Evolutionary conservation across 92 coral and sea anemone genomes (phyloP), one percentile per base, ranked within the genome.

Genomic region (Phenganax stokvisi): DNA sequence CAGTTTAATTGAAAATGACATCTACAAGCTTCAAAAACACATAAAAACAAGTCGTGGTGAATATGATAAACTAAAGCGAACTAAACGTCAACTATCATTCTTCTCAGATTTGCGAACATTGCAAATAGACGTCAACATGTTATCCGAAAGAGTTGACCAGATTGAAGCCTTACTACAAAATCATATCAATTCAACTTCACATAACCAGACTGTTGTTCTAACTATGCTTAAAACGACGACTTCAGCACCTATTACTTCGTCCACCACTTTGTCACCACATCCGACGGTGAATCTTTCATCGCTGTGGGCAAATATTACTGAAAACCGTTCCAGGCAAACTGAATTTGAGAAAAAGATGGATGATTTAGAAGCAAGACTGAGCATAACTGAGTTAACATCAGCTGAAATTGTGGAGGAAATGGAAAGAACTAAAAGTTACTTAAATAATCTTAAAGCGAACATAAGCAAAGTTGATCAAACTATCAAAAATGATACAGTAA

Each of bases 371-470:
- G 7, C 31, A 4, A 63, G 74, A 51, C 52, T 79, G 37, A 9
- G 71, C 2, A 29, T 54, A 10, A 54, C 57, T 0, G 83, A 79
- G 31, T 16, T 79, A 13, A 79, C 72, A 20, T 51, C 83, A 29
- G 15, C 83, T 1, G 60, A 79, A 27, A 51, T 79, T 6, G 60
- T 51, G 8, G 74, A 79, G 12, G 74, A 79, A 44, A 79, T 79
- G 83, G 74, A 57, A 51, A 63, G 58, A 54, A 79, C 83, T 2
- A 63, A 64, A n/a, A 79, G 74, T 54, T 79, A 79, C 27, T 79
- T 79, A 56, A 60, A 64, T 10, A 12, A 37, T 7, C n/a, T 79
- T 16, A 63, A 64, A 52, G 74, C 83, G 6, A 79, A 79, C 55
- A 79, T 79, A 62, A 79, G 60, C n/a, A 6, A 12, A 13, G 59